These are phyloP conservation scores for Capromys pilorides DNA, from an alignment of 2,797 vertebrate species.

Conservation along the genomic window DNA sequence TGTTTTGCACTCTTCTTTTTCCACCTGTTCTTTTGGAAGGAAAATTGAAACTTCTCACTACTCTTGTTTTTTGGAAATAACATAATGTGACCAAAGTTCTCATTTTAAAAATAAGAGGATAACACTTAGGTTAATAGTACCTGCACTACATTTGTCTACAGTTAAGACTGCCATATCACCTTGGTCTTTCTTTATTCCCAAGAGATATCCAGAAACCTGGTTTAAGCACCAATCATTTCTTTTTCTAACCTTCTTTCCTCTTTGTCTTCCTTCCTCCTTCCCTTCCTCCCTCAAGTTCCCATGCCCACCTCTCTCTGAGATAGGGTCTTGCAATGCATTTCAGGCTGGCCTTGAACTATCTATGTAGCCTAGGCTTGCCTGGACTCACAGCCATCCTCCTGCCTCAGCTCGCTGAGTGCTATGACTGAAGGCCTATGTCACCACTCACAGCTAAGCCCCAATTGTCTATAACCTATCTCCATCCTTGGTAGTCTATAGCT, in stretches of 20 bases:
- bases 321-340: background rate
- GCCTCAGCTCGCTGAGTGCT: background rate
- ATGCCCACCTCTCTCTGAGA: background rate
- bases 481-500: background rate
- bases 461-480: background rate
- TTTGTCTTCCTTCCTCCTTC: background rate
- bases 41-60: conserved; percentile 3
- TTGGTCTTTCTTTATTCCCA: background rate
- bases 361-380: background rate
- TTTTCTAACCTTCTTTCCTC: background rate
- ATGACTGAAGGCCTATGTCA: background rate
- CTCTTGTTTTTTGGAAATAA: background rate
- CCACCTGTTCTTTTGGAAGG: background rate
- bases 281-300: background rate
- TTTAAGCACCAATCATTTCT: background rate
- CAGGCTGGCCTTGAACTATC: background rate
- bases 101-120: conserved; percentile 23
- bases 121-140: background rate
- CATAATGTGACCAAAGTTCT: conserved; percentile 43
- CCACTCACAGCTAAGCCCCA: background rate
- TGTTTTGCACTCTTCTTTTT: background rate
- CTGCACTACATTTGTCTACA: conserved; percentile 10
- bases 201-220: background rate
- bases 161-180: background rate
- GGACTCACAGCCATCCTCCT: background rate